Percentiles rank a stretch among this genome's conserved stretches.
Evolutionary conservation across 2,888 invertebrate species (phyloP).

Genomic region (Xanthia icteritia): DNA sequence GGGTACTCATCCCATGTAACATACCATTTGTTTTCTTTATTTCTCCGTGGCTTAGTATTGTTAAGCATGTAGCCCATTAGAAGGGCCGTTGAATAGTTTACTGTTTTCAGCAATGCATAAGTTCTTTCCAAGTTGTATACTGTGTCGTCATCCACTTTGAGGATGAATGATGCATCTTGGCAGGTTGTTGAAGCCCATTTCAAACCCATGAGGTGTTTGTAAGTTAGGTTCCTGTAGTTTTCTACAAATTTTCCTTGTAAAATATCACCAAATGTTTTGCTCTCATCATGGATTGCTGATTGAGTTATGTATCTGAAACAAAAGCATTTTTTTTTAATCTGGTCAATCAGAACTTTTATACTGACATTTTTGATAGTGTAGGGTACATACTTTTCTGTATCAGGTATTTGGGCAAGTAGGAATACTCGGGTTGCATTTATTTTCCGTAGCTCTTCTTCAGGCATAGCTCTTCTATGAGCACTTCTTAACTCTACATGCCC

Average conservation of each 20-base stretch:
- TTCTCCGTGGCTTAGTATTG: conserved; percentile 92
- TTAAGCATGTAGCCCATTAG: conserved; percentile 93
- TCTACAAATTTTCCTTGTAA: conserved; percentile 94
- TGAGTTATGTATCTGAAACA: conserved; percentile 86
- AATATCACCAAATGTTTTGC: conserved; percentile 92
- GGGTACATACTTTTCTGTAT: conserved; percentile 82
- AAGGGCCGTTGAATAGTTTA: conserved; percentile 68
- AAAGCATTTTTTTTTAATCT: neutral
- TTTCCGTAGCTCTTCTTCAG: conserved; percentile 88
- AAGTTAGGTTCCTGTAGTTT: conserved; percentile 94
- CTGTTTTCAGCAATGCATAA: conserved; percentile 68
- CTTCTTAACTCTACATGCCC: conserved; percentile 93
- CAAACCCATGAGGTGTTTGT: conserved; percentile 95
- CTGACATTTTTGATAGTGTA: neutral
- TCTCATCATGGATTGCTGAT: conserved; percentile 91
- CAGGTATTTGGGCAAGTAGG: conserved; percentile 91
- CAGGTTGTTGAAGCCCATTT: conserved; percentile 93
- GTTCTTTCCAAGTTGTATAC: conserved; percentile 92
- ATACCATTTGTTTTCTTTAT: conserved; percentile 94
- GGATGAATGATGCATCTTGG: conserved; percentile 85
- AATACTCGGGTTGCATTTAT: conserved; percentile 92
- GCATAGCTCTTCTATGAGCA: conserved; percentile 92
- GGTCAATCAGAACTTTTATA: neutral
- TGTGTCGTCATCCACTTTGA: conserved; percentile 78
- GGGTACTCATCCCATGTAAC: conserved; percentile 92